Conservation (phyloP, 35 echinoderm and acorn worm species). For the Apostichopus californicus region DNA sequence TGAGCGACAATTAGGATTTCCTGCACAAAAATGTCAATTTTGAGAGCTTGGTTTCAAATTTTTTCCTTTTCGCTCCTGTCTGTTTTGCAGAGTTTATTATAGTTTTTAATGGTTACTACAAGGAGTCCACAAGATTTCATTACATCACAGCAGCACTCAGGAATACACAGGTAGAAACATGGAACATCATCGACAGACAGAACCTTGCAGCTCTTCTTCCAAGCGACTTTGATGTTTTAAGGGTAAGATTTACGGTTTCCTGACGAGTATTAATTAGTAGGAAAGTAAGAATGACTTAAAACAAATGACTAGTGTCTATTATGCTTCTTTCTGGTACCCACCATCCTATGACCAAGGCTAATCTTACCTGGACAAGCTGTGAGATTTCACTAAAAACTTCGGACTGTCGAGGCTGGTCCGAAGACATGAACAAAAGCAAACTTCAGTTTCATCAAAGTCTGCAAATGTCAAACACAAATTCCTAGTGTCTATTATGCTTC, state of each 20-base stretch:
- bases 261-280: not conserved
- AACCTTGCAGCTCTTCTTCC: constrained; percentile 85
- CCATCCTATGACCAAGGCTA: too few relatives aligned
- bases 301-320: too few relatives aligned
- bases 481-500: too few relatives aligned
- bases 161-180: constrained; percentile 35
- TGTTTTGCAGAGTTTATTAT: constrained; percentile 63
- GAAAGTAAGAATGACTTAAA: not conserved
- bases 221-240: constrained; percentile 96
- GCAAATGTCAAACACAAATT: too few relatives aligned
- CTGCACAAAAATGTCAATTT: not conserved
- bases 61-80: not conserved
- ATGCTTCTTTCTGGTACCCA: too few relatives aligned
- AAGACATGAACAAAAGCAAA: too few relatives aligned
- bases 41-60: not conserved
- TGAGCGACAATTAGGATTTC: not conserved
- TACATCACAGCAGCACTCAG: constrained; percentile 83
- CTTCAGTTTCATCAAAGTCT: too few relatives aligned
- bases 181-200: constrained; percentile 65
- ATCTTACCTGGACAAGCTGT: too few relatives aligned
- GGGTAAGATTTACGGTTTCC: constrained; percentile 42
- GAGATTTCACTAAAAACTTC: too few relatives aligned
- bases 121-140: constrained; percentile 54
- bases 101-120: constrained; percentile 83
- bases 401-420: too few relatives aligned